Evolutionary conservation across 1,140 invertebrate genomes (phyloP).

Genomic region (Paramacrobiotus metropolitanus): DNA sequence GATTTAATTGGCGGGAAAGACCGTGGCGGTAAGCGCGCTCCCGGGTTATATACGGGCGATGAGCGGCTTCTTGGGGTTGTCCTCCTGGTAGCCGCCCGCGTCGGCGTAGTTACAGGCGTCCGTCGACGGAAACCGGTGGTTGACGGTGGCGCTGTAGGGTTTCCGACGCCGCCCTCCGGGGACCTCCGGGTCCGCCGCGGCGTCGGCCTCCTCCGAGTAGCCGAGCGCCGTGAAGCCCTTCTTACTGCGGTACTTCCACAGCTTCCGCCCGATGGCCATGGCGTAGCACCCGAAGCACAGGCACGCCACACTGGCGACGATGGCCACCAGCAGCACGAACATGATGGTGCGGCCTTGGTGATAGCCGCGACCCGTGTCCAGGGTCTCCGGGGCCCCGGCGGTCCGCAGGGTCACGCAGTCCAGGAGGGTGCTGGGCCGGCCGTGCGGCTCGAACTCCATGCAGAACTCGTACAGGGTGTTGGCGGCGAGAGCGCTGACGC

Average conservation of each 20-base stretch:
- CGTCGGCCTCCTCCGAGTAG: neutral
- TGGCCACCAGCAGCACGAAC: neutral
- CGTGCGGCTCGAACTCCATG: neutral
- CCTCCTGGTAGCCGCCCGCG: neutral
- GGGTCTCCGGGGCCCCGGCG: neutral
- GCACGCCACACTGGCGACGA: neutral
- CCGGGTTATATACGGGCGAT: neutral
- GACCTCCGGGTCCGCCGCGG: neutral
- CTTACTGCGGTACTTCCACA: neutral
- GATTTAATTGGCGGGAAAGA: no score
- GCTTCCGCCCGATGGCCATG: neutral
- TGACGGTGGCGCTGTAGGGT: no score
- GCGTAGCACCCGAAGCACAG: neutral
- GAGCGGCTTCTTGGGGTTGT: neutral
- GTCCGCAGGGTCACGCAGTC: neutral
- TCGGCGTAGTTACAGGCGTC: no score
- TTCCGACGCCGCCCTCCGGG: no score
- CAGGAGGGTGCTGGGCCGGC: neutral
- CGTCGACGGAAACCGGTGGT: no score
- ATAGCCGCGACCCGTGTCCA: neutral
- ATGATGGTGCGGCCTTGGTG: neutral
- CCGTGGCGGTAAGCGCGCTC: no score
- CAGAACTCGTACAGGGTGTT: slow-evolving; percentile 2
- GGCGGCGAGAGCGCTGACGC: neutral
- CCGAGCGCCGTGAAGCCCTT: neutral